Base-by-base conservation (phyloP, 2,888 invertebrate genomes). In the Alcis repandata region DNA sequence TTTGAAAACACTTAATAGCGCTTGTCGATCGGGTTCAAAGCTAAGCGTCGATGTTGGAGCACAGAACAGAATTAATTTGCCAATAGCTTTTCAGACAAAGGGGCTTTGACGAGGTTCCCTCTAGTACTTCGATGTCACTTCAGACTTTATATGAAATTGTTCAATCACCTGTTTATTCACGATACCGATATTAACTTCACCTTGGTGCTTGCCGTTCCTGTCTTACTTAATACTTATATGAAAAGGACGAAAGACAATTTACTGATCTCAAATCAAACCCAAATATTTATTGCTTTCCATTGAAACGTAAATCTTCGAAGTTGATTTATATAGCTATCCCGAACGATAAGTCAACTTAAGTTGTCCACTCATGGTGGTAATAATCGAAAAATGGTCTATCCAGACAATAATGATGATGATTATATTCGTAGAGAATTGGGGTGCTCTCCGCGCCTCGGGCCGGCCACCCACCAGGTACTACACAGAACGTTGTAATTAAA, bases 401-500 rank as follows among this genome's bases (percentile, higher is more conserved):
- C 72, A 79, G 78, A 79, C 59, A 67, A 66, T 75, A 79, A 85
- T 82, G 81, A 82, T 84, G 79, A 87, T 86, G 79, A 85, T 86
- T 85, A 79, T 81, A 84, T 83, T 82, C 79, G 79, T 78, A 74
- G 79, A 74, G 74, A 74, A 73, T 76, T 73, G 75, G 80, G 79
- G 75, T 79, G 77, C 69, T 66, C 69, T 63, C 60, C 65, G 73
- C 72, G 81, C 80, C 79, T 71, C 75, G 77, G 85, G 85, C 84
- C 73, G 87, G 80, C 87, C 89, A 88, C 89, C 88, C 88, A 88
- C 87, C 74, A 78, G 74, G 71, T 85, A 80, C 70, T 74, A 79
- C 73, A 78, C 80, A 78, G 76, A 82, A 83, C 80, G 79, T 80
- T 80, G 79, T 87, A 87, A 89, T 88, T 89, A 89, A 87, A 85